A percentile compares a stretch with the other conserved stretches of the same genome.
Evolutionary conservation across 2,113 vertebrate genomes (phyloP).

Genomic region (Bucco capensis): DNA sequence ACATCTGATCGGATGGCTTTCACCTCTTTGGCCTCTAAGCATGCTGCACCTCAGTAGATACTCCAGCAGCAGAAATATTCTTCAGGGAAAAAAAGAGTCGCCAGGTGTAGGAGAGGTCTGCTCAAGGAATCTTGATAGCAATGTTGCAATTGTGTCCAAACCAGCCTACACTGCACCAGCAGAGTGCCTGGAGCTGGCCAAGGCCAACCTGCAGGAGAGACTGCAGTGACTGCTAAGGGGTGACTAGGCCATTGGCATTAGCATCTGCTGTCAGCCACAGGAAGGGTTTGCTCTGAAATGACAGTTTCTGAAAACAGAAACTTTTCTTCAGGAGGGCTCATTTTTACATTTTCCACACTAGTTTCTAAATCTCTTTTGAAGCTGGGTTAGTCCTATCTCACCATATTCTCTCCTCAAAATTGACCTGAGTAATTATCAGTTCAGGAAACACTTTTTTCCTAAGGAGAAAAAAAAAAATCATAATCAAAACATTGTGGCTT

Average conservation of each 20-base stretch:
- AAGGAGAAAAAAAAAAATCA: neutral
- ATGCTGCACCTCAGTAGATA: neutral
- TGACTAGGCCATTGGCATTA: too few species aligned
- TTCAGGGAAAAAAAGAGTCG: neutral
- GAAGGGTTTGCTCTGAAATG: neutral
- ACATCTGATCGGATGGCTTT: neutral
- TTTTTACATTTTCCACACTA: neutral
- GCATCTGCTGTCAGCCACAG: neutral
- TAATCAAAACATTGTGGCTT: neutral
- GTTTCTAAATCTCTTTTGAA: neutral
- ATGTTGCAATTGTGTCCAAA: too few species aligned
- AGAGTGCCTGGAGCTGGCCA: neutral
- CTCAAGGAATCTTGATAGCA: neutral
- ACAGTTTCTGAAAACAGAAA: neutral
- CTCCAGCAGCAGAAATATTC: neutral
- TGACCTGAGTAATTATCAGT: neutral
- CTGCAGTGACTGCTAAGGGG: too few species aligned
- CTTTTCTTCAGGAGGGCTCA: neutral
- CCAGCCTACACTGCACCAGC: rapidly evolving
- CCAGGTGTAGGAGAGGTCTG: neutral
- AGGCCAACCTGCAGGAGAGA: neutral
- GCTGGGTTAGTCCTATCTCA: neutral
- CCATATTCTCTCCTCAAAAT: neutral
- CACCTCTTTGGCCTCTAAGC: neutral
- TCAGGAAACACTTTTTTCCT: neutral